Evolutionary conservation across 1,140 invertebrate genomes (phyloP).

Genomic region (Subanguina moxae): DNA sequence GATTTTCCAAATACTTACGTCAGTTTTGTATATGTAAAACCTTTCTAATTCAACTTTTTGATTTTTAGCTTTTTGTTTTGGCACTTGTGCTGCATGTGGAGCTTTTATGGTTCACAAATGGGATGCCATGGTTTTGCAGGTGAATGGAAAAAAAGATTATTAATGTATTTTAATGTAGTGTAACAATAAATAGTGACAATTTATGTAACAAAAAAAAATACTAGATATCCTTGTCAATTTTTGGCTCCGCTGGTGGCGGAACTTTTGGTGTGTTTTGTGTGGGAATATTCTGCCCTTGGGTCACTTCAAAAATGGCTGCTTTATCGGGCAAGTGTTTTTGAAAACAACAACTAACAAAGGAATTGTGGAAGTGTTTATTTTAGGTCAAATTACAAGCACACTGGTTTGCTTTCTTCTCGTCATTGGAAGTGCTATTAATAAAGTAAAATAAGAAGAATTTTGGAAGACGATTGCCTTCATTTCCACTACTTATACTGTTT

Average conservation of each 20-base stretch:
- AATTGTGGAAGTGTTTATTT: no score
- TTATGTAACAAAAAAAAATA: no score
- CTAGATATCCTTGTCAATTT: slow-evolving; percentile 49
- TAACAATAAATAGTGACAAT: no score
- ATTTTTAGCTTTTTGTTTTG: slow-evolving; percentile 44
- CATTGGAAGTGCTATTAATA: slow-evolving; percentile 22
- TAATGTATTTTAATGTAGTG: no score
- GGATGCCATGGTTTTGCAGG: slow-evolving; percentile 42
- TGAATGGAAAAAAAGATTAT: no score
- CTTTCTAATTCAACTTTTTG: slow-evolving; percentile 15
- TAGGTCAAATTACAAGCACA: neutral
- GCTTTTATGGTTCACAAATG: slow-evolving; percentile 28
- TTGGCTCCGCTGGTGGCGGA: slow-evolving; percentile 46
- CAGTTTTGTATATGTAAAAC: neutral
- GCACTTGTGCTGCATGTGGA: slow-evolving; percentile 24
- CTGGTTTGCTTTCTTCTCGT: slow-evolving; percentile 15
- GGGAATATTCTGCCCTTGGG: slow-evolving; percentile 43
- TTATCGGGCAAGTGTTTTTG: slow-evolving; percentile 29
- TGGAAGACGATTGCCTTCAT: neutral
- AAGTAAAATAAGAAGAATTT: slow-evolving; percentile 14
- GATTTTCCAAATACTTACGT: slow-evolving; percentile 31
- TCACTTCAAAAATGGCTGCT: slow-evolving; percentile 35
- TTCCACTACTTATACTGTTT: neutral
- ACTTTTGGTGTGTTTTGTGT: slow-evolving; percentile 41
- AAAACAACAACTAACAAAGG: slow-evolving; percentile 4